phyloP scores from a whole-genome alignment of 2,113 vertebrate genomes.

The Rhea pennata region DNA sequence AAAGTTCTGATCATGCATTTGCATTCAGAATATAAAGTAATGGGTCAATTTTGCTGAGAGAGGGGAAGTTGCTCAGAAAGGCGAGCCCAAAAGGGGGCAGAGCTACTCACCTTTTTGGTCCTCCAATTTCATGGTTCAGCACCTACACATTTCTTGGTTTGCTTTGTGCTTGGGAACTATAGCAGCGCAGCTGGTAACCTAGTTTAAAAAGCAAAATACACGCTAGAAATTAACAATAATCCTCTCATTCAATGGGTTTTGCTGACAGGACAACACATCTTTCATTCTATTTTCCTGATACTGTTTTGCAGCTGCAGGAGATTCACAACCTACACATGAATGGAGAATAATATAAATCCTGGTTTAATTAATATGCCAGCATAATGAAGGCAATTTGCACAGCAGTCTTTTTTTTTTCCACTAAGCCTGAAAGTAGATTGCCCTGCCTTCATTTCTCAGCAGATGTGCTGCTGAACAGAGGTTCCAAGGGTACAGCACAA shows the following conservation, averaged over 20 bases:
- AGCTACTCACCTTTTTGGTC: not conserved
- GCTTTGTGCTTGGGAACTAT: not conserved
- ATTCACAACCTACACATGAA: not conserved
- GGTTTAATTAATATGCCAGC: not conserved
- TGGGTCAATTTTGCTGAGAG: not conserved
- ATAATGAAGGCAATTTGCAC: not conserved
- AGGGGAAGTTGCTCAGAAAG: not conserved
- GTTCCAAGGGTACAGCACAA: not conserved
- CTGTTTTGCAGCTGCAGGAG: not conserved
- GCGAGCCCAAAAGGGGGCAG: no score
- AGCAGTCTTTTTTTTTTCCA: not conserved
- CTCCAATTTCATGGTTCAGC: not conserved
- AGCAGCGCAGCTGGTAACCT: not conserved
- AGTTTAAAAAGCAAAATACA: not conserved
- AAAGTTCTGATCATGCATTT: not conserved
- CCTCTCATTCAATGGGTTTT: not conserved
- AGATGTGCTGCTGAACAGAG: not conserved
- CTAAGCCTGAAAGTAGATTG: fast-evolving
- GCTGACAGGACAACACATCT: not conserved
- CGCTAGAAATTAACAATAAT: not conserved
- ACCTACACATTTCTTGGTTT: fast-evolving
- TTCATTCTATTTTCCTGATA: not conserved
- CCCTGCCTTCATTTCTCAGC: not conserved
- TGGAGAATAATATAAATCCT: not conserved
- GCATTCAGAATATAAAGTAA: not conserved